Percentiles rank a stretch among this genome's conserved stretches.
phyloP scores from a whole-genome alignment of 2,888 invertebrate genomes.

The Hydraecia micacea region DNA sequence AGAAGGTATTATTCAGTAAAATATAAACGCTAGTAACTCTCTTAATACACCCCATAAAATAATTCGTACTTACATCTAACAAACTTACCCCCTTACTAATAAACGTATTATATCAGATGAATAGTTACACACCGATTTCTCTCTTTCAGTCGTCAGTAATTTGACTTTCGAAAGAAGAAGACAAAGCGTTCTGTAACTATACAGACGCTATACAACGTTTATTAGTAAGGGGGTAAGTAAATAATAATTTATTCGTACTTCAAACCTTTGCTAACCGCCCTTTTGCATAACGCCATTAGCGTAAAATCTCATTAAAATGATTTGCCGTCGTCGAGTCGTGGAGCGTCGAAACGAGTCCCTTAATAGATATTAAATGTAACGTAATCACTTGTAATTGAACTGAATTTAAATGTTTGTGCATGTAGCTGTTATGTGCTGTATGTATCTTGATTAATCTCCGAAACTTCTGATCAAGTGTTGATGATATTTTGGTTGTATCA shows the following conservation, averaged over 20 bases:
- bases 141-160: too few species aligned
- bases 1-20: background rate
- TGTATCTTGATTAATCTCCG: background rate
- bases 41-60: background rate
- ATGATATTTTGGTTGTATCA: background rate
- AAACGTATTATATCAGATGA: too few species aligned
- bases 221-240: slow-evolving; percentile 11
- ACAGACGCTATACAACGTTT: too few species aligned
- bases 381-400: slow-evolving; percentile 50
- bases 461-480: slow-evolving; percentile 8
- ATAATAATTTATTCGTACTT: slow-evolving; percentile 41
- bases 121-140: too few species aligned
- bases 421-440: background rate
- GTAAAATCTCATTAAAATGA: slow-evolving; percentile 54
- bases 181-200: too few species aligned
- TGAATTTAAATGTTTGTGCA: slow-evolving; percentile 33
- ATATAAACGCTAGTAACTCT: background rate
- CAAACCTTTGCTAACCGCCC: slow-evolving; percentile 24
- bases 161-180: too few species aligned
- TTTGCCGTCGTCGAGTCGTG: slow-evolving; percentile 20
- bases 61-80: background rate
- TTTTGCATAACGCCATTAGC: slow-evolving; percentile 36
- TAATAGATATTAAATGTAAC: slow-evolving; percentile 51
- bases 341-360: slow-evolving; percentile 37
- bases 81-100: background rate